phyloP scores from a whole-genome alignment of 2,797 vertebrate species.

The Rhinophrynus dorsalis region DNA sequence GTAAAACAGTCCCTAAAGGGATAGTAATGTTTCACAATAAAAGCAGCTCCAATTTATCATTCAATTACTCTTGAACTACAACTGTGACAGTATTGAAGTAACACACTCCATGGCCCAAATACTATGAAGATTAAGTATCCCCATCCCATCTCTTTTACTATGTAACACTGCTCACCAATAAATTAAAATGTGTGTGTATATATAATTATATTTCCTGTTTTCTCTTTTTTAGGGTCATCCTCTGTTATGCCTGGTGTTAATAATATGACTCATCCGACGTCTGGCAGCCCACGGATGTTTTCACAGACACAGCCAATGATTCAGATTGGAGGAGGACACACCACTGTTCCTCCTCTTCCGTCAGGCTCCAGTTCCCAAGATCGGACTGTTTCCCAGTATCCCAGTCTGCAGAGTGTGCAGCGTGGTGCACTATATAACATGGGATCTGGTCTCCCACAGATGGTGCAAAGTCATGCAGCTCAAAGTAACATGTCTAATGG shows the following conservation, averaged over 20 bases:
- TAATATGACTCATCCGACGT: slow-evolving; percentile 76
- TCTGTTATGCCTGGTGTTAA: slow-evolving; percentile 78
- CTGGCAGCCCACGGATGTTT: slow-evolving; percentile 84
- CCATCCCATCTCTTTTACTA: too few relatives aligned
- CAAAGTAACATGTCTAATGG: slow-evolving; percentile 62
- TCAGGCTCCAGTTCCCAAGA: slow-evolving; percentile 77
- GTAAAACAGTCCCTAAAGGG: neutral
- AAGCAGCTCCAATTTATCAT: too few relatives aligned
- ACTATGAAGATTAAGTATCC: too few relatives aligned
- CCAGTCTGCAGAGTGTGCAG: slow-evolving; percentile 76
- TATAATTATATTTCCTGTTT: slow-evolving; percentile 6
- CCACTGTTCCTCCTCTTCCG: slow-evolving; percentile 69
- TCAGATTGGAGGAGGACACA: slow-evolving; percentile 78
- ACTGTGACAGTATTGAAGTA: too few relatives aligned
- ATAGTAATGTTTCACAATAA: too few relatives aligned
- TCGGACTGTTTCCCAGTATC: slow-evolving; percentile 76
- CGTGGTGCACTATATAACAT: slow-evolving; percentile 81
- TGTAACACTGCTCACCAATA: too few relatives aligned
- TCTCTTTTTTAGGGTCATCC: slow-evolving; percentile 76
- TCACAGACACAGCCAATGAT: slow-evolving; percentile 85
- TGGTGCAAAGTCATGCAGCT: slow-evolving; percentile 73
- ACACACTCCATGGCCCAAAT: too few relatives aligned
- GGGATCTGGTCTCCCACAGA: slow-evolving; percentile 65
- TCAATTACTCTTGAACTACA: too few relatives aligned
- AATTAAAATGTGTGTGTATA: too few relatives aligned